Base-by-base conservation (phyloP, 2,888 invertebrate species). In the Aporophyla nigra region DNA sequence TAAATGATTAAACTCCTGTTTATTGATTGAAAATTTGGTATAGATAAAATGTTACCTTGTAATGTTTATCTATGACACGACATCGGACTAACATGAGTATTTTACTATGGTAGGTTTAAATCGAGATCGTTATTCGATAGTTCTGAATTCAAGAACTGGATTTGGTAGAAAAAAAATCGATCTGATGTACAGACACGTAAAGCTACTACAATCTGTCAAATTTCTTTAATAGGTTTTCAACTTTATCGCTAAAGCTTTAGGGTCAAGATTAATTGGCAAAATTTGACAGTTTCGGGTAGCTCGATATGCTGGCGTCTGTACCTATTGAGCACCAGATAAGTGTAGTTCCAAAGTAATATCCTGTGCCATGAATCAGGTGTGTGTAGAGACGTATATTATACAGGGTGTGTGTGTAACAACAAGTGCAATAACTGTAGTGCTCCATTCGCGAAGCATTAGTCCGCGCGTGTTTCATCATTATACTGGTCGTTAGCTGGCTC, bases 391-490 rank as follows among this genome's bases (percentile, higher is more conserved):
- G 19, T 16, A 2, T 43, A 16, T 3, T 43, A 46, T 46, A 58
- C 14, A 10, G 53, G 24, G 2, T 19, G 21, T 16, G 56, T 66
- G 27, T 61, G 54, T 63, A 75, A 75, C 74, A 75, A 73, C 74
- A 62, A 73, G 80, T 66, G 83, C 73, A 79, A 76, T 80, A 75
- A 74, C 54, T 56, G 65, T 71, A 78, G 85, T 68, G 77, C 73
- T 61, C 71, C 76, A 78, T 71, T 74, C 71, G 79, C 59, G 70
- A 46, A 40, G 75, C 83, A 85, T 85, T 83, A 85, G 79, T 46
- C 68, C 24, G 78, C 74, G 79, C 76, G 75, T 86, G 86, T 84
- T 68, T 84, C 84, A 86, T 86, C 84, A 86, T 86, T 86, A 86
- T 78, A 74, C 79, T 61, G 69, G 75, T 86, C 80, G 86, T 84